Evolutionary conservation across 2,113 vertebrate species (phyloP).

Genomic region (Plecturocebus donacophilus): DNA sequence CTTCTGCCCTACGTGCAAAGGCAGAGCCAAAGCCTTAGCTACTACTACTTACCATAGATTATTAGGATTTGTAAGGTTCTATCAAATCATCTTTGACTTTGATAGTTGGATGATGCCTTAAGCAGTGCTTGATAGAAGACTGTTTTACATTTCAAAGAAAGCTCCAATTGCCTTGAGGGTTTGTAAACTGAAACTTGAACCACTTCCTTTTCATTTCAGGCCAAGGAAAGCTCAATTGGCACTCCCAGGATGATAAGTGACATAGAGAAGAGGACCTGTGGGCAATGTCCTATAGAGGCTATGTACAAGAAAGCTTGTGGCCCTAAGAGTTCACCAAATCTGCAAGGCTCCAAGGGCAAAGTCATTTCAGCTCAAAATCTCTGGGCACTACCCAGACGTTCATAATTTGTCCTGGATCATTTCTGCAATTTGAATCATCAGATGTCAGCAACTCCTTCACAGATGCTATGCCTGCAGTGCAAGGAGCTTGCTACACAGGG

Average conservation of each 20-base stretch:
- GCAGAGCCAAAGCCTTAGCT: slow-evolving; percentile 81
- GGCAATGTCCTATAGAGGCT: not conserved
- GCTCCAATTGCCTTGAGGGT: slow-evolving; percentile 71
- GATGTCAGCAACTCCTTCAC: slow-evolving; percentile 76
- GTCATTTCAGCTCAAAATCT: slow-evolving; percentile 72
- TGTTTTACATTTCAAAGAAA: slow-evolving; percentile 81
- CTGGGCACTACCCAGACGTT: slow-evolving; percentile 75
- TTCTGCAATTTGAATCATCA: slow-evolving; percentile 80
- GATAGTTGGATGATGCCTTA: slow-evolving; percentile 84
- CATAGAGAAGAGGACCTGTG: not conserved
- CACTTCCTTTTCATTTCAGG: slow-evolving; percentile 71
- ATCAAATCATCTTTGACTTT: slow-evolving; percentile 85
- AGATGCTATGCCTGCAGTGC: slow-evolving; percentile 77
- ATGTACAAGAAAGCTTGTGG: not conserved
- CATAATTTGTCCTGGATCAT: slow-evolving; percentile 78
- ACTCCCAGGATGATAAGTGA: slow-evolving; percentile 46
- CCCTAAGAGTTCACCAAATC: slow-evolving; percentile 49
- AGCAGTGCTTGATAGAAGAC: slow-evolving; percentile 75
- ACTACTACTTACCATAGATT: slow-evolving; percentile 85
- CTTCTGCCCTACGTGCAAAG: slow-evolving; percentile 84
- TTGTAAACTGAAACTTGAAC: slow-evolving; percentile 76
- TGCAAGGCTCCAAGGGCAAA: slow-evolving; percentile 75
- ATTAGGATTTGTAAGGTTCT: slow-evolving; percentile 86
- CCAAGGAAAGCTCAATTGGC: slow-evolving; percentile 63
- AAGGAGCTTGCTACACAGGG: slow-evolving; percentile 68